phyloP scores from a whole-genome alignment of 2,888 invertebrate species.

The Lochmaea crataegi region DNA sequence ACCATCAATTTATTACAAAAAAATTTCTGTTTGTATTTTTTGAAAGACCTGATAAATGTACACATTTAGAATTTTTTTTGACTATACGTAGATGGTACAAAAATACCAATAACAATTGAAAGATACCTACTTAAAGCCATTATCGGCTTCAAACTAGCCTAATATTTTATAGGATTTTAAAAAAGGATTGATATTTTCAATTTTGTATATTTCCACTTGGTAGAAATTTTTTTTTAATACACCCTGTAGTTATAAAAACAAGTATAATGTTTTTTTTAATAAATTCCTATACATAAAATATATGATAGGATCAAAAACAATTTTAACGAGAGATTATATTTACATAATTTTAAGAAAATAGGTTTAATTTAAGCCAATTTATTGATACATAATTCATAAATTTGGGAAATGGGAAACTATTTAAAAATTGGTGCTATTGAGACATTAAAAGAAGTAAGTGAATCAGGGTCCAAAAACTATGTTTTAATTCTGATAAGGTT shows the following conservation, averaged over 20 bases:
- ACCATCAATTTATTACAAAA: slow-evolving; percentile 6
- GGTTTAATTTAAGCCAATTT: no score
- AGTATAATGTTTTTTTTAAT: slow-evolving; percentile 38
- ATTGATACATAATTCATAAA: no score
- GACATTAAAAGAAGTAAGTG: no score
- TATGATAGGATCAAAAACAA: slow-evolving; percentile 27
- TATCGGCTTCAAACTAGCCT: background rate
- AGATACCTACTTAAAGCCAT: background rate
- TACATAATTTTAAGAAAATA: background rate
- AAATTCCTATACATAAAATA: slow-evolving; percentile 35
- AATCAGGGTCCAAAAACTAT: no score
- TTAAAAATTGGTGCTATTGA: no score
- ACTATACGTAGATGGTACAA: slow-evolving; percentile 16
- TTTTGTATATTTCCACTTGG: slow-evolving; percentile 17
- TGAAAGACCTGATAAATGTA: slow-evolving; percentile 22
- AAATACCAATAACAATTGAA: slow-evolving; percentile 26
- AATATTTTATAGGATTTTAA: background rate
- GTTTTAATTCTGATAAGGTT: no score
- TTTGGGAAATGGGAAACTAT: no score
- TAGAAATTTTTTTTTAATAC: background rate
- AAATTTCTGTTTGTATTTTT: slow-evolving; percentile 11
- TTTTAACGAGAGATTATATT: slow-evolving; percentile 23
- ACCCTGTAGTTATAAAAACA: slow-evolving; percentile 29
- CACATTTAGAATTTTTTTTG: slow-evolving; percentile 27
- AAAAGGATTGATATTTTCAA: background rate